Conservation (phyloP, 2,113 vertebrate species). For the Lophotis ruficrista region DNA sequence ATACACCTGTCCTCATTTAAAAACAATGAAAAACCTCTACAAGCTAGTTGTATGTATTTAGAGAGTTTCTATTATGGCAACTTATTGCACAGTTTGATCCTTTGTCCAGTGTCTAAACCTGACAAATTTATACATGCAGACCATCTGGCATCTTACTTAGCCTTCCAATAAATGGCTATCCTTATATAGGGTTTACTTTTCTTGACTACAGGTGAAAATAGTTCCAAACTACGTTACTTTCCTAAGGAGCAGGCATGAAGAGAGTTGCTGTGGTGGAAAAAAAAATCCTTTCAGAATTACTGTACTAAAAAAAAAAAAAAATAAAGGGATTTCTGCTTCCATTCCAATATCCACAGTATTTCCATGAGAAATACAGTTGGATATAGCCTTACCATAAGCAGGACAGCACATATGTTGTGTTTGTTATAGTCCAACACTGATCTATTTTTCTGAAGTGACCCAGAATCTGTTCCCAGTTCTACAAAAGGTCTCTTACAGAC, state of each 20-base stretch:
- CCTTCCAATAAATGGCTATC: not conserved
- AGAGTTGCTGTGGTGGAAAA: not conserved
- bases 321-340: not conserved
- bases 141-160: not conserved
- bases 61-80: not conserved
- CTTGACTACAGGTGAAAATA: not conserved
- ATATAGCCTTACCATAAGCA: not conserved
- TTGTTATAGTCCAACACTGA: not conserved
- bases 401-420: not conserved
- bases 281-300: not conserved
- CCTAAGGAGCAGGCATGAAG: not conserved
- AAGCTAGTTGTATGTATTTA: not conserved
- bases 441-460: not conserved
- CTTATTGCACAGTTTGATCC: not conserved
- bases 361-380: not conserved
- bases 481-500: not conserved
- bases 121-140: not conserved
- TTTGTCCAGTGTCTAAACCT: not conserved
- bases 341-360: not conserved
- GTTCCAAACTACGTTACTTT: not conserved
- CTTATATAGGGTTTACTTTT: not conserved
- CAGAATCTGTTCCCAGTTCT: not conserved
- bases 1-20: not conserved
- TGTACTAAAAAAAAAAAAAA: not conserved
- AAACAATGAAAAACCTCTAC: not conserved